Evolutionary conservation across 1,140 invertebrate species (phyloP).

Genomic region (Sycobia sp.): DNA sequence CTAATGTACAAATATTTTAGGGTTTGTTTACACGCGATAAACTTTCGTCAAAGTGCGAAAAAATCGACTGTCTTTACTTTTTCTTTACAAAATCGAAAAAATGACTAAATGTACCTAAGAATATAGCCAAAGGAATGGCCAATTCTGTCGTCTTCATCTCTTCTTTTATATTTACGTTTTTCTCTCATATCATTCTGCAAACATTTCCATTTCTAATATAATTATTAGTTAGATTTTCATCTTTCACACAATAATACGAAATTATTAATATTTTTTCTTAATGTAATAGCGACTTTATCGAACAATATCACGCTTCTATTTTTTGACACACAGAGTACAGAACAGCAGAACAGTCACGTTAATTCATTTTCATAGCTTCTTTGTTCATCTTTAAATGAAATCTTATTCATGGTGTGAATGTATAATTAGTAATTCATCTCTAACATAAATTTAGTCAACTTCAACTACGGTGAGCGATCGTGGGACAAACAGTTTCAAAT

Average conservation of each 20-base stretch:
- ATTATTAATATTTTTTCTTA: constrained; percentile 4
- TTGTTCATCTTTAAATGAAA: constrained; percentile 9
- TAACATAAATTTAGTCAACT: background rate
- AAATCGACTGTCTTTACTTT: constrained; percentile 20
- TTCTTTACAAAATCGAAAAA: constrained; percentile 25
- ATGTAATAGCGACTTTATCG: constrained; percentile 28
- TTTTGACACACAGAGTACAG: constrained; percentile 2
- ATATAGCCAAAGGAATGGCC: constrained; percentile 26
- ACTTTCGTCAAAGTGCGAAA: constrained; percentile 23
- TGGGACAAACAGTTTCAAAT: too few species aligned
- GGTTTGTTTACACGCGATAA: constrained; percentile 7
- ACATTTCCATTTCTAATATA: too few species aligned
- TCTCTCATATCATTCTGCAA: background rate
- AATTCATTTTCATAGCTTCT: too few species aligned
- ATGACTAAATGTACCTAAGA: constrained; percentile 30
- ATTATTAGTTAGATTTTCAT: too few species aligned
- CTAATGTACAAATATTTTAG: constrained; percentile 26
- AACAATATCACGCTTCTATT: constrained; percentile 30
- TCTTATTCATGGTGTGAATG: background rate
- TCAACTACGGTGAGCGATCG: too few species aligned
- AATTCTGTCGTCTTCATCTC: constrained; percentile 18
- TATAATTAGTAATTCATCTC: background rate
- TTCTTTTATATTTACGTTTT: constrained; percentile 12
- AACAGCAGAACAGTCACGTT: background rate
- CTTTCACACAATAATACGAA: too few species aligned